phyloP scores from a whole-genome alignment of 2,113 vertebrate species.

The Synodontis membranacea region DNA sequence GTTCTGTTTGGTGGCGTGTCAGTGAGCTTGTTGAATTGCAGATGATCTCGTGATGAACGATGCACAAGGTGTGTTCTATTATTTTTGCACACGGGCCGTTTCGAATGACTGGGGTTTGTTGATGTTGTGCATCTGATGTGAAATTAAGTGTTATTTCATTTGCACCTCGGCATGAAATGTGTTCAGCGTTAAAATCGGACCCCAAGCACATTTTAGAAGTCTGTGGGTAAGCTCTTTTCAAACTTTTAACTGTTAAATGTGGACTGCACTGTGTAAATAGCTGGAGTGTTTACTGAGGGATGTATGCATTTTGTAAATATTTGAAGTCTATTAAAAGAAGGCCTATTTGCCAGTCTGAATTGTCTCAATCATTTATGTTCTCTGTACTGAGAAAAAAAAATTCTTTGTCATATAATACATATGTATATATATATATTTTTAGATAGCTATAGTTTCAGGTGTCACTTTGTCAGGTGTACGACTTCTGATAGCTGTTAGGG shows the following conservation, averaged over 20 bases:
- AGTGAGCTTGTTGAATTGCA: background rate
- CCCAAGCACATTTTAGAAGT: conserved; percentile 64
- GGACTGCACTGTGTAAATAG: conserved; percentile 21
- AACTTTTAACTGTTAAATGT: conserved; percentile 57
- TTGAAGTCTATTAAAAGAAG: conserved; percentile 75
- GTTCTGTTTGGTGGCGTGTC: conserved; percentile 9
- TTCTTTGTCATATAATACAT: background rate
- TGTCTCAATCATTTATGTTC: background rate
- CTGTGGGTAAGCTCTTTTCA: conserved; percentile 56
- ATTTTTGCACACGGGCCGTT: conserved; percentile 80
- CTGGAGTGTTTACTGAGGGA: background rate
- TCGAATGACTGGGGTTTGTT: conserved; percentile 78
- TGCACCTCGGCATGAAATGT: conserved; percentile 78
- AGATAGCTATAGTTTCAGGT: no score
- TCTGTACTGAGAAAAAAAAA: background rate
- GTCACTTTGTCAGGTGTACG: background rate
- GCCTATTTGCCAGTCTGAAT: conserved; percentile 60
- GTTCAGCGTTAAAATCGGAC: conserved; percentile 47
- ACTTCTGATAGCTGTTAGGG: background rate
- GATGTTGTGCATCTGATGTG: conserved; percentile 72
- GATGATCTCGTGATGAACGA: background rate
- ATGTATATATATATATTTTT: no score
- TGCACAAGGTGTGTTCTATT: conserved; percentile 25
- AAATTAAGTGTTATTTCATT: conserved; percentile 76
- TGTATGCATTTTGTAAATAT: conserved; percentile 80